Evolutionary conservation across 1,140 invertebrate genomes (phyloP), one percentile per base, ranked within the genome.

Genomic region (Melitaea cinxia): DNA sequence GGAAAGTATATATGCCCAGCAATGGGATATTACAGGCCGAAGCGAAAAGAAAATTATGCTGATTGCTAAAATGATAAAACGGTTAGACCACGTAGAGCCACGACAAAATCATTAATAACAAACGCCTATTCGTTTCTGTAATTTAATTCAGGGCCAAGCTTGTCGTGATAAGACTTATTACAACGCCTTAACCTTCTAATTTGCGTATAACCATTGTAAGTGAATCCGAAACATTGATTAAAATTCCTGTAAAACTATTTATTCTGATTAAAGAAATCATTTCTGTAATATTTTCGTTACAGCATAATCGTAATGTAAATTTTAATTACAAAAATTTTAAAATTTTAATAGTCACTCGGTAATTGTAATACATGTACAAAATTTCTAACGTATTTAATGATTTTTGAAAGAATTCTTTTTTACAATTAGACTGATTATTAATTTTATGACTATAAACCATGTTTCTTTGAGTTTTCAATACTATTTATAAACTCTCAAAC

Each of bases 161-260:
- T 69, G 60, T 60, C 68, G 63, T 76, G 77, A 72, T 77, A 75
- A 66, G 45, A 67, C 72, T 75, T 77, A 73, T 80, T 80, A 73
- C 54, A 70, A 58, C 59, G 26, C 47, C 28, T 63, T 52, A 55
- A 28, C 45, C 42, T 72, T 57, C 54, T 57, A 57, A 42, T 45
- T 45, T 57, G 24, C 35, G 9, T 23, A 39, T 17, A 28, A 26
- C 14, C 49, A 19, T 17, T 12, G 17, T 7, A 37, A 39, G 21
- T 21, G 21, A 24, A 56, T 28, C n/a, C 21, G 42, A 23, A 23
- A 23, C 21, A 23, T 47, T 10, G 7, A 47, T 23, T 47, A 23
- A 1, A 45, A 45, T 21, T 45, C 42, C 4, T 23, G 9, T 23
- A 12, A 0, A 12, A 12, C 2, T 23, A 4, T 12, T 6, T 7